Percentiles rank a stretch among this genome's conserved stretches.
These are phyloP conservation scores for Reticulitermes speratus DNA, from an alignment of 1,140 invertebrate genomes.

Conservation along the genomic window DNA sequence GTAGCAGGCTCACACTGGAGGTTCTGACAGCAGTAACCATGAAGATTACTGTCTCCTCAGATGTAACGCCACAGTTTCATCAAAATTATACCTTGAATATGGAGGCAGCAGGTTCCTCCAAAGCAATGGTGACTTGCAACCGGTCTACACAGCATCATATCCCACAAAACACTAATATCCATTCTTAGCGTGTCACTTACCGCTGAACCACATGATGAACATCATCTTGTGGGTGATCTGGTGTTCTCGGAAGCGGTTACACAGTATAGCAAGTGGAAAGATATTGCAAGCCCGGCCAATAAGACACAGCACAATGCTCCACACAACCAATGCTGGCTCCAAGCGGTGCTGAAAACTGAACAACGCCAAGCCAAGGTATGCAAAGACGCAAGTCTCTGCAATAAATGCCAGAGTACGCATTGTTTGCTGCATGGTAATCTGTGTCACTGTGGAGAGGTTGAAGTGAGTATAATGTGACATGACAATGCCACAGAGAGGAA, in stretches of 20 bases:
- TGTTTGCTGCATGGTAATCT: slow-evolving; percentile 99
- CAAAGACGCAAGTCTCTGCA: slow-evolving; percentile 98
- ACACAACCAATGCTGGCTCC: slow-evolving; percentile 69
- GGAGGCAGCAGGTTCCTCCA: too few relatives aligned
- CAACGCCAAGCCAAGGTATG: slow-evolving; percentile 95
- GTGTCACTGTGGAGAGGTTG: slow-evolving; percentile 96
- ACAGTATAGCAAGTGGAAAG: slow-evolving; percentile 89
- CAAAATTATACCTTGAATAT: too few relatives aligned
- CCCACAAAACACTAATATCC: too few relatives aligned
- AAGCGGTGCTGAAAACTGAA: slow-evolving; percentile 59
- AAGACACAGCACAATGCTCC: slow-evolving; percentile 90
- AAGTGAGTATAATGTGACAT: slow-evolving; percentile 99
- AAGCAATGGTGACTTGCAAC: too few relatives aligned
- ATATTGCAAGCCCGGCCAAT: slow-evolving; percentile 95
- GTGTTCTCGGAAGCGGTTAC: slow-evolving; percentile 96
- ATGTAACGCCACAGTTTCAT: too few relatives aligned
- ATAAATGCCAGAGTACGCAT: slow-evolving; percentile 97
- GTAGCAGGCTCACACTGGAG: too few relatives aligned
- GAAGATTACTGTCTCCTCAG: too few relatives aligned
- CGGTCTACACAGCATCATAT: too few relatives aligned
- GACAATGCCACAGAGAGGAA: slow-evolving; percentile 97
- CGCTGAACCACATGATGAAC: slow-evolving; percentile 98
- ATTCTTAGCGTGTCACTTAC: not conserved
- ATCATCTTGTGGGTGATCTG: slow-evolving; percentile 98
- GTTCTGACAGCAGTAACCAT: too few relatives aligned